A percentile compares a stretch with the other conserved stretches of the same genome.
phyloP scores from a whole-genome alignment of 2,113 vertebrate genomes.

The Solea solea region DNA sequence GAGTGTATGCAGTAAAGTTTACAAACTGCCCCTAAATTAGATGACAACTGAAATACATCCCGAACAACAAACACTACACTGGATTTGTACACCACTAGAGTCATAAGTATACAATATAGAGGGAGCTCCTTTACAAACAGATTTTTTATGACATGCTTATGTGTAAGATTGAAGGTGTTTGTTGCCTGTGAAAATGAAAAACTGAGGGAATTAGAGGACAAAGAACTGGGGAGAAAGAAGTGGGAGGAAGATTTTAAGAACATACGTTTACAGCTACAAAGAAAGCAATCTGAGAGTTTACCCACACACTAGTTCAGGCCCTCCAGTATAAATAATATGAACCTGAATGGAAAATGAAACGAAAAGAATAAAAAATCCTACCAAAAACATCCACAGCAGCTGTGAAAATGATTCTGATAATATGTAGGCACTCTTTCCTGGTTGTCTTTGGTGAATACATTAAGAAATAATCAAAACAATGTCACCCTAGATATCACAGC shows the following conservation, averaged over 20 bases:
- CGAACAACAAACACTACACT: slow-evolving; percentile 6
- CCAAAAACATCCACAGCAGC: too few species aligned
- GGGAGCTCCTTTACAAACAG: neutral
- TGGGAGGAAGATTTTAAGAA: neutral
- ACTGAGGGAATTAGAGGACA: neutral
- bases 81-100: slow-evolving; percentile 1
- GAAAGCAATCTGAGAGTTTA: slow-evolving; percentile 4
- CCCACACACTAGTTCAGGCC: too few species aligned
- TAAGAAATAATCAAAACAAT: too few species aligned
- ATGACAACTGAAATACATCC: slow-evolving; percentile 21
- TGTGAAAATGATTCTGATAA: too few species aligned
- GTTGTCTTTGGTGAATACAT: too few species aligned
- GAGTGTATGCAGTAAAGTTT: slow-evolving; percentile 13
- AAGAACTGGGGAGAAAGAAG: neutral
- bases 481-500: too few species aligned
- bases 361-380: too few species aligned
- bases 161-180: neutral
- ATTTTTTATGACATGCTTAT: neutral
- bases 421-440: too few species aligned
- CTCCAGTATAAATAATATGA: too few species aligned
- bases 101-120: neutral
- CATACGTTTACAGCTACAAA: neutral
- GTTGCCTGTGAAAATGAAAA: neutral
- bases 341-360: too few species aligned
- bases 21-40: slow-evolving; percentile 21